These are phyloP conservation scores for Zaprionus davidi DNA, from an alignment of 1,140 invertebrate species.

Conservation along the genomic window DNA sequence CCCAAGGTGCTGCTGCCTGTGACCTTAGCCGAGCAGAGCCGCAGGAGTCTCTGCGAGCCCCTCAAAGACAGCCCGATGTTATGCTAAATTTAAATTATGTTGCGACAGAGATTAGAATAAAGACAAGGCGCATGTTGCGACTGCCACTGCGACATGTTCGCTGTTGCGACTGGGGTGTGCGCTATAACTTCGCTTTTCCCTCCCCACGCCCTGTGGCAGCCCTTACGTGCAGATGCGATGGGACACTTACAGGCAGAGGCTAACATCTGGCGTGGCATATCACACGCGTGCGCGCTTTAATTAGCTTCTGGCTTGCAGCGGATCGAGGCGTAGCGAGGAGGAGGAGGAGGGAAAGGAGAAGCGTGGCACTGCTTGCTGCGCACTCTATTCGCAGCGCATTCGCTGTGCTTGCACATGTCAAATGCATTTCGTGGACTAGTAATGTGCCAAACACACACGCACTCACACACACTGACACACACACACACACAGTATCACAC, in stretches of 20 bases:
- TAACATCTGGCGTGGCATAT: conserved; percentile 73
- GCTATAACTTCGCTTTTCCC: not conserved
- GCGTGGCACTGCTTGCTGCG: not conserved
- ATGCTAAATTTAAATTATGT: conserved; percentile 78
- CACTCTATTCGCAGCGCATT: not conserved
- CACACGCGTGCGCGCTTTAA: conserved; percentile 76
- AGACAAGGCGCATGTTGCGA: conserved; percentile 37
- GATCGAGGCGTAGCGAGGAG: too few species aligned
- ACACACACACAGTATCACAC: conserved; percentile 1
- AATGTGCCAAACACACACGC: conserved; percentile 37
- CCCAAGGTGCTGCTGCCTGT: conserved; percentile 50
- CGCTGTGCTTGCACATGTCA: conserved; percentile 57
- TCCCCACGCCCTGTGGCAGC: not conserved
- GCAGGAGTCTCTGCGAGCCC: conserved; percentile 14
- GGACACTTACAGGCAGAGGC: conserved; percentile 42
- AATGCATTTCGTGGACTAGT: conserved; percentile 51
- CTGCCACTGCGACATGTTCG: conserved; percentile 42
- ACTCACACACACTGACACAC: not conserved
- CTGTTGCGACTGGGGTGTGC: conserved; percentile 28
- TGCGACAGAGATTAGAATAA: conserved; percentile 73
- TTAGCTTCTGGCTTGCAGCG: conserved; percentile 49
- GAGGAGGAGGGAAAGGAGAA: conserved; percentile 1
- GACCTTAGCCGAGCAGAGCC: conserved; percentile 49
- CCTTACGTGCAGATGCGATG: not conserved
- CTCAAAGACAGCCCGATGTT: conserved; percentile 31